Evolutionary conservation across 1,140 invertebrate species (phyloP), one percentile per base, ranked within the genome.

Genomic region (Araneus ventricosus): DNA sequence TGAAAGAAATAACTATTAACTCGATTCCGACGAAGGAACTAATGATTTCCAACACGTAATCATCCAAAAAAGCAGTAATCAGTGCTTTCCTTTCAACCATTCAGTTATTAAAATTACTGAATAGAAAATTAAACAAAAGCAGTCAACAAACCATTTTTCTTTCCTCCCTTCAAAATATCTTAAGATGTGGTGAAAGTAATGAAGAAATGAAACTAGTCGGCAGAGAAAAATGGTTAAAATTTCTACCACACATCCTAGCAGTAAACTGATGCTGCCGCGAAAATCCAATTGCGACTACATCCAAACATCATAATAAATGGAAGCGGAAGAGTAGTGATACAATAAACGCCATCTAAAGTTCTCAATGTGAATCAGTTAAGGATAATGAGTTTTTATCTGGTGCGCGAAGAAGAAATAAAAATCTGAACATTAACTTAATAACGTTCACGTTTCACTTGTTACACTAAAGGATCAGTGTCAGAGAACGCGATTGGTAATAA

Each of bases 381-480:
- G 37, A 41, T 88, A 70, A 88, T 59, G 86, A 88, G 86, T 67
- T 70, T 88, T 88, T 70, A 88, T 88, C 41, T 61, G 63, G 17
- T 22, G 70, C 1, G 20, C 17, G 37, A 75, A 34, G 70, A 37
- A 52, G 45, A 52, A 52, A 52, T 52, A n/a, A n/a, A n/a, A 20
- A 37, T n/a, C 27, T 30, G 8, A 75, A 20, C 70, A 75, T 75
- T 75, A 75, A 37, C 70, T 75, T 75, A 75, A 75, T 75, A 75
- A 34, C 70, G 34, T 34, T 75, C 70, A 27, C 70, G 30, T 75
- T 75, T 75, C 70, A 75, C 70, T 75, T 52, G 80, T 45, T 82
- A 82, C 80, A 41, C 14, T 37, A 34, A 30, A 75, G 27, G 70
- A 75, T 75, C 70, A 37, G 27, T 75, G 70, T 75, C 70, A 34